phyloP scores from a whole-genome alignment of 2,888 invertebrate species.

The Lobophora halterata region DNA sequence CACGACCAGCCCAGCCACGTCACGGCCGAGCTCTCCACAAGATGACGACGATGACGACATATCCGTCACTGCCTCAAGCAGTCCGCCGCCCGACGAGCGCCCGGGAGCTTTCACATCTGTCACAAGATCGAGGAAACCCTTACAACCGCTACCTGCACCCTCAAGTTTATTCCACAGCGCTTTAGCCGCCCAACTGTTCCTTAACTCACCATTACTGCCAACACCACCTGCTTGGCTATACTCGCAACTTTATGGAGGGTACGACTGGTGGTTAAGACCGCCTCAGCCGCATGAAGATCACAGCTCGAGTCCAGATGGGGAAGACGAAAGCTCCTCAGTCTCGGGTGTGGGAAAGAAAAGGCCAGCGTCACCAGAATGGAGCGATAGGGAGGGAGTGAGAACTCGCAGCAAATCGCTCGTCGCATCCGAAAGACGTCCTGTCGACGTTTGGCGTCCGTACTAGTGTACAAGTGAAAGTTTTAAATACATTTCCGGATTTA shows the following conservation, averaged over 20 bases:
- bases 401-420: constrained; percentile 70
- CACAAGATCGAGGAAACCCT: constrained; percentile 64
- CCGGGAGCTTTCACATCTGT: constrained; percentile 80
- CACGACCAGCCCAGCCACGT: constrained; percentile 85
- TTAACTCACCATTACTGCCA: constrained; percentile 87
- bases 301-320: constrained; percentile 67
- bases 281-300: constrained; percentile 68
- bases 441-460: constrained; percentile 91
- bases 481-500: constrained; percentile 25
- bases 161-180: constrained; percentile 75
- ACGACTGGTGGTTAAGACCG: constrained; percentile 85
- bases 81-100: constrained; percentile 75
- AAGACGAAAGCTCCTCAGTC: constrained; percentile 61
- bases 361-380: constrained; percentile 78
- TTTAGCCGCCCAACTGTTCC: constrained; percentile 85
- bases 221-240: constrained; percentile 90
- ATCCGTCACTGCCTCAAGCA: constrained; percentile 82
- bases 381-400: constrained; percentile 65
- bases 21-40: constrained; percentile 79
- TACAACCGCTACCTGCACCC: constrained; percentile 69
- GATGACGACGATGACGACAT: constrained; percentile 84
- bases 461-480: constrained; percentile 49
- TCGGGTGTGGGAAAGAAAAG: constrained; percentile 72
- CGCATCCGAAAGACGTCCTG: constrained; percentile 73
- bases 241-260: constrained; percentile 86